Percentiles rank a stretch among this genome's conserved stretches.
These are phyloP conservation scores for Drosophila malerkotliana DNA, from an alignment of 1,140 invertebrate species.

Conservation along the genomic window DNA sequence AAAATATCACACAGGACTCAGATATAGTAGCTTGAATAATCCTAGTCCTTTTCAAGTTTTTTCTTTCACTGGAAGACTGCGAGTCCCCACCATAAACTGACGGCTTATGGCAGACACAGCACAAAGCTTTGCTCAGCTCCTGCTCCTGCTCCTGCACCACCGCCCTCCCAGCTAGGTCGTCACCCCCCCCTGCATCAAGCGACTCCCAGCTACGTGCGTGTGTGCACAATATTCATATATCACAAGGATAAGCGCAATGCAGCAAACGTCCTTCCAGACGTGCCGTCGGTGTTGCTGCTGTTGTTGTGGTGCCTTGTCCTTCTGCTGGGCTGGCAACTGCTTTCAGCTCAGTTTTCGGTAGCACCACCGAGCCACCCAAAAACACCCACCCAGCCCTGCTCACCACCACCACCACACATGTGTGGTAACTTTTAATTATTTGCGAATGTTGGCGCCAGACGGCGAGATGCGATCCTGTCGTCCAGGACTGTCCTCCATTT, in stretches of 20 bases:
- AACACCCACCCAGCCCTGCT: slow-evolving; percentile 16
- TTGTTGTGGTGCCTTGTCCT: slow-evolving; percentile 50
- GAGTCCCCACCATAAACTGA: slow-evolving; percentile 63
- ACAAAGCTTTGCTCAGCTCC: slow-evolving; percentile 61
- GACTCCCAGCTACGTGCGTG: slow-evolving; percentile 56
- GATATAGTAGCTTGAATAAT: background rate
- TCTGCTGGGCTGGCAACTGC: slow-evolving; percentile 48
- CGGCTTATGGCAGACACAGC: slow-evolving; percentile 75
- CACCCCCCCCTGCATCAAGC: slow-evolving; percentile 1
- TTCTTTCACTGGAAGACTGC: slow-evolving; percentile 16
- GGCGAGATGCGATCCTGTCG: slow-evolving; percentile 54
- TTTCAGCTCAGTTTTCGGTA: slow-evolving; percentile 16
- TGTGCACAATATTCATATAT: slow-evolving; percentile 84
- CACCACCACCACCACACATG: slow-evolving; percentile 31
- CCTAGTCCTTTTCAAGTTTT: background rate
- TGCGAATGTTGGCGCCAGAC: slow-evolving; percentile 81
- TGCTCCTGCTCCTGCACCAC: background rate
- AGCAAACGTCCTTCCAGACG: slow-evolving; percentile 83
- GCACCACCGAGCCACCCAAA: background rate
- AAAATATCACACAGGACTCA: background rate
- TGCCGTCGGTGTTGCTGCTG: slow-evolving; percentile 52
- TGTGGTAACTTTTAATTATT: slow-evolving; percentile 80
- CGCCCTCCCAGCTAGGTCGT: slow-evolving; percentile 13
- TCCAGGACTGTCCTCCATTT: slow-evolving; percentile 23
- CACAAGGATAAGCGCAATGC: slow-evolving; percentile 84